phyloP scores from a whole-genome alignment of 1,140 invertebrate genomes.

The Drosophila ogumai region DNA sequence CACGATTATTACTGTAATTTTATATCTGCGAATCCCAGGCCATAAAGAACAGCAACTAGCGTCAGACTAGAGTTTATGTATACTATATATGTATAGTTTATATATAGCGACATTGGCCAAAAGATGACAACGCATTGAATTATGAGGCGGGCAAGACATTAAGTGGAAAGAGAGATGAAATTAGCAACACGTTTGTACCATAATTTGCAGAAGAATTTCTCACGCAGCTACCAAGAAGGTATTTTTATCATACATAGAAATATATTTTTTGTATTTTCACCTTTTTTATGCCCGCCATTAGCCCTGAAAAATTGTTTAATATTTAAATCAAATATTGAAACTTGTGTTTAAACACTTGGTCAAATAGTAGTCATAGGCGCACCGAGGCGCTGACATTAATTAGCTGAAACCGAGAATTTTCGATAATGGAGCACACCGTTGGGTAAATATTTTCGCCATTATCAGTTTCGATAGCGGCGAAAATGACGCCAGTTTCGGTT shows the following conservation, averaged over 20 bases:
- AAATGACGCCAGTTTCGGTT: slow-evolving; percentile 39
- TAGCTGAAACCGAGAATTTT: slow-evolving; percentile 50
- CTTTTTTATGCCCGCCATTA: slow-evolving; percentile 4
- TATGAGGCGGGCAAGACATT: slow-evolving; percentile 29
- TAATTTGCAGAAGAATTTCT: slow-evolving; percentile 48
- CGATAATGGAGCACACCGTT: slow-evolving; percentile 37
- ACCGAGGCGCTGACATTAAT: slow-evolving; percentile 58
- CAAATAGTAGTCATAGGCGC: slow-evolving; percentile 45
- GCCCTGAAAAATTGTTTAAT: slow-evolving; percentile 27
- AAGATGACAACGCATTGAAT: slow-evolving; percentile 53
- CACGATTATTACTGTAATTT: slow-evolving; percentile 62
- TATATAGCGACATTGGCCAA: slow-evolving; percentile 22
- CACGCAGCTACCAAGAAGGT: slow-evolving; percentile 22
- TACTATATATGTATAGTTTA: slow-evolving; percentile 3
- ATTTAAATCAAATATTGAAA: slow-evolving; percentile 51
- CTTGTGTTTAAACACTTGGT: slow-evolving; percentile 59
- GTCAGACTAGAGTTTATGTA: not conserved
- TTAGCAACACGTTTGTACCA: slow-evolving; percentile 57
- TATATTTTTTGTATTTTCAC: not conserved
- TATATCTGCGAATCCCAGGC: slow-evolving; percentile 30
- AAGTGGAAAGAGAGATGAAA: slow-evolving; percentile 39
- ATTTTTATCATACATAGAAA: not conserved
- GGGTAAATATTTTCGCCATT: slow-evolving; percentile 60
- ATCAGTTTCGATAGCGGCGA: slow-evolving; percentile 28
- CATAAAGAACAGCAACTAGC: slow-evolving; percentile 29